Evolutionary conservation across 2,797 vertebrate genomes (phyloP), one percentile per base, ranked within the genome.

Genomic region (Mus spretus): DNA sequence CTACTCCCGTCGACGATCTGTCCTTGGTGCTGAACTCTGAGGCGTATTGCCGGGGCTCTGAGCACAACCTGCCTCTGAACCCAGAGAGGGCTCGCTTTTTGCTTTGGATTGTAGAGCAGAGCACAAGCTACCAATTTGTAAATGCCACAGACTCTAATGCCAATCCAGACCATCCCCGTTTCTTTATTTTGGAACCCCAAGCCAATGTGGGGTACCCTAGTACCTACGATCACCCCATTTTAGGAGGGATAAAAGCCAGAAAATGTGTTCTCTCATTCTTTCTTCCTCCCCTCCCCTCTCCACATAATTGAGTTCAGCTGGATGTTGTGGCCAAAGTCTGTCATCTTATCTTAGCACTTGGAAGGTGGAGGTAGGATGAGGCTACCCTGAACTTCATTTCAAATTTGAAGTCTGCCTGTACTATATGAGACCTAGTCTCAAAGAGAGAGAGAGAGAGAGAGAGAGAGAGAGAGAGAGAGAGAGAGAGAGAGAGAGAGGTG

Each of bases 11-110:
- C 67, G 19, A 17, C 40, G 91, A 88, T 92, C 97, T 98, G 97
- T 98, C 97, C 97, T 15, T 96, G 97, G 97, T 98, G 97, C 97
- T 98, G 97, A 98, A 97, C 47, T 2, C 1, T 77, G 19, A 8
- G 47, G 17, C 0, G 0, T 47, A 17, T 2, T 2, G 1, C 40
- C 3, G 26, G 10, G 26, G 4, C 40, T 84, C 65, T 8, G 37
- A 55, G 28, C n/a, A 26, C 9, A 26, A n/a, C 50, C 67, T 7
- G 20, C 57, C 89, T 74, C 2, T 0, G 57, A 11, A 87, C 77
- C 50, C 96, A 97, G 96, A 97, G 74, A 92, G 6, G 81, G 22
- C 19, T 63, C 53, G 37, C 2, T 0, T 7, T 80, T 93, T 82
- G 78, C 82, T 28, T 28, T 6, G 13, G 44, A 70, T 47, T 92